Evolutionary conservation across 2,797 vertebrate genomes (phyloP), one percentile per base, ranked within the genome.

Genomic region (Alfaro cultratus): DNA sequence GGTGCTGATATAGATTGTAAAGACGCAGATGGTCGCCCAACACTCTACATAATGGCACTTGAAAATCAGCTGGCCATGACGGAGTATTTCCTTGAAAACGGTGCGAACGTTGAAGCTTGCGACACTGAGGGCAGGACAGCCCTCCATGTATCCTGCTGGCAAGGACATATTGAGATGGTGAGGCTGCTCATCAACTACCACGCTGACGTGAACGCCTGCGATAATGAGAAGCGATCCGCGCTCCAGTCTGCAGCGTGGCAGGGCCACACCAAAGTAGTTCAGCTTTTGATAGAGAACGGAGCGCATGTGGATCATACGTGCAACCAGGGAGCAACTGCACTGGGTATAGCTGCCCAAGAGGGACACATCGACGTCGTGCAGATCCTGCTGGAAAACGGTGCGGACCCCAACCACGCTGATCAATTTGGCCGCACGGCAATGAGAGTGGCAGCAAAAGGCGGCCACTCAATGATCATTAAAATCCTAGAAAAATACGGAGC

Each of bases 71-170:
- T 99, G 15, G 96, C 97, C 0, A 99, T 99, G 97, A 96, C 98
- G 0, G 98, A 99, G 86, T 98, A 97, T 86, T 97, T 99, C 85
- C 94, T 99, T 75, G 98, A 99, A 94, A 98, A 97, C 1, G 97
- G 97, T 64, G 99, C 99, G 5, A 97, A 99, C 0, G 97, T 98
- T 45, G 99, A 99, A 92, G 97, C 97, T 0, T 96, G 96, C 10
- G 99, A 99, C 92, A 95, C 96, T 0, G 99, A 99, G 92, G 99
- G 99, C 26, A 96, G 99, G 87, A 99, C 98, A 0, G 98, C 98
- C 0, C 98, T 99, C 64, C 99, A 99, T 18, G 99, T 99, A 83
- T 99, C 98, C 90, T 99, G 98, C 94, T 99, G 99, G 99, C 98
- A 99, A 93, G 99, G 99, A 60, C 99, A 99, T 34, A 76, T 97